Evolutionary conservation across 1,140 invertebrate genomes (phyloP), one percentile per base, ranked within the genome.

Genomic region (Phthorimaea operculella): DNA sequence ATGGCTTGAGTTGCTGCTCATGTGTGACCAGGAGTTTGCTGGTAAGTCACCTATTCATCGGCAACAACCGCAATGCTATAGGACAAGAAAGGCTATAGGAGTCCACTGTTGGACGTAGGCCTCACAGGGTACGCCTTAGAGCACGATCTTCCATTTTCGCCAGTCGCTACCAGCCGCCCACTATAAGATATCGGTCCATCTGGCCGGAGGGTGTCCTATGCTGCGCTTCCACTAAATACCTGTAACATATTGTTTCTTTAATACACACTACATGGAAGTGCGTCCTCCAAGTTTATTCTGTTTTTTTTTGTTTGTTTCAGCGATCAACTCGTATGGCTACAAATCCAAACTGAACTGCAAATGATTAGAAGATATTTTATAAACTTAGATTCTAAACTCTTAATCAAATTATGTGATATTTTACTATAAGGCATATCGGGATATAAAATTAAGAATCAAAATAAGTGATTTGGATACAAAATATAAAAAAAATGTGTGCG

Each of bases 281-380:
- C 21, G 21, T 28, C 2, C 2, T 4, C 21, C 21, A 28, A 28
- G 21, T 28, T 28, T 4, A 28, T 28, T 28, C n/a, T n/a, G n/a
- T n/a, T n/a, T n/a, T n/a, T n/a, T 51, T 59, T 64, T 65, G 60
- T 76, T 75, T 72, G 61, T 90, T 90, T 60, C 86, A 91, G 92
- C 90, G 17, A 92, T 93, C 73, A 92, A 92, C 73, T 90, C 89
- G 0, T 93, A 92, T 66, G 92, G 92, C 28, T 93, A 92, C 72
- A 91, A 90, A 89, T 87, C 57, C 78, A 79, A 66, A 6, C 56
- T 72, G 65, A 69, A 28, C 51, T 47, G 45, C 36, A n/a, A 47
- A 47, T 9, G 39, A 47, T 15, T 4, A 16, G 44, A 16, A 47
- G 44, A 47, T 47, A 15, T 11, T 42, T 42, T 42, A 14, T 42